These are phyloP conservation scores for Drosophila nigricruria DNA, from an alignment of 2,888 invertebrate species.

Conservation along the genomic window DNA sequence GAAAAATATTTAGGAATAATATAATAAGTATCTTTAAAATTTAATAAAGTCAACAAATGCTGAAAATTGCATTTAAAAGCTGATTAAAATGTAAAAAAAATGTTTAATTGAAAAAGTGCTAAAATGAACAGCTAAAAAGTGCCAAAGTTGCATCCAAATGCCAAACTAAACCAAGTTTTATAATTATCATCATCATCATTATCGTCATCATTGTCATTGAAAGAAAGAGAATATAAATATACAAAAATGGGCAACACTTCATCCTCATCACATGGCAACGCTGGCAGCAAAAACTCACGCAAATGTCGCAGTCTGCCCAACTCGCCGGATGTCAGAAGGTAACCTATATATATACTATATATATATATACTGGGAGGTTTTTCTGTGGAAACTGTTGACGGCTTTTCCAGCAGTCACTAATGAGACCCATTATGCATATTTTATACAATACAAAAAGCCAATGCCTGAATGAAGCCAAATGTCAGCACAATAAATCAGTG, in stretches of 20 bases:
- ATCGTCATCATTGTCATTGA: conserved; percentile 22
- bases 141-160: conserved; percentile 72
- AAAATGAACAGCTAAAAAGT: conserved; percentile 47
- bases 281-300: conserved; percentile 79
- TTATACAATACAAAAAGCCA: conserved; percentile 38
- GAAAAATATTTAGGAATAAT: neutral
- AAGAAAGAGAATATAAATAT: conserved; percentile 1
- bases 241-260: conserved; percentile 84
- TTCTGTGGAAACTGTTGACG: conserved; percentile 41
- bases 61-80: neutral
- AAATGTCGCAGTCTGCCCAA: conserved; percentile 90
- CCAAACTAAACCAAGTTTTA: conserved; percentile 65
- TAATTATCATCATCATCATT: conserved; percentile 59
- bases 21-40: neutral
- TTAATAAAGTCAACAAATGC: neutral
- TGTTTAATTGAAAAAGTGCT: conserved; percentile 12
- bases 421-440: conserved; percentile 64
- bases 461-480: conserved; percentile 64
- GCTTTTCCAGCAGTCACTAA: conserved; percentile 47
- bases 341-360: conserved; percentile 75
- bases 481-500: conserved; percentile 72
- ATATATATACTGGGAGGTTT: conserved; percentile 20
- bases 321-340: conserved; percentile 92
- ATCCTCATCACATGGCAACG: conserved; percentile 77
- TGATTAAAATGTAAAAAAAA: neutral